phyloP scores from a whole-genome alignment of 1,140 invertebrate genomes.

The Diabrotica undecimpunctata region DNA sequence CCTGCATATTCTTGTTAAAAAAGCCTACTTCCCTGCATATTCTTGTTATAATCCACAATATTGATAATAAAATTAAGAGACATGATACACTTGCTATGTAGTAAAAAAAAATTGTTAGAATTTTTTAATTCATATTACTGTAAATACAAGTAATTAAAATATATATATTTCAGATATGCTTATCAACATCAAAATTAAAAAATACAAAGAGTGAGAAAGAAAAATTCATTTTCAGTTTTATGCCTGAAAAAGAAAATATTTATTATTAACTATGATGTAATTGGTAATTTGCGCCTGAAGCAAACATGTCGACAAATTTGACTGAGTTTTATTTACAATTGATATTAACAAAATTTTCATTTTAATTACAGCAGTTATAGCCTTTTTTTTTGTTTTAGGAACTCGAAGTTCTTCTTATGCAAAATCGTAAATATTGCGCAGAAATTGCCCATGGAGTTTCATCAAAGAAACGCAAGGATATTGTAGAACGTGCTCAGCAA shows the following conservation, averaged over 20 bases:
- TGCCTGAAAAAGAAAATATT: neutral
- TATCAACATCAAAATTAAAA: too few relatives aligned
- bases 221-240: too few relatives aligned
- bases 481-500: conserved; percentile 95
- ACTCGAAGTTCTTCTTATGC: conserved; percentile 97
- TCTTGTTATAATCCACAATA: too few relatives aligned
- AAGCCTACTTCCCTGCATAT: too few relatives aligned
- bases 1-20: too few relatives aligned
- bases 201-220: too few relatives aligned
- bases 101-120: too few relatives aligned
- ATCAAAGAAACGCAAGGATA: conserved; percentile 91
- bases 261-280: conserved; percentile 38
- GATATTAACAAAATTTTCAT: neutral
- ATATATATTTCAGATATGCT: too few relatives aligned
- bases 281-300: conserved; percentile 47
- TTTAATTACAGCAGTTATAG: neutral
- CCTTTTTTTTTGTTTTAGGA: conserved; percentile 65
- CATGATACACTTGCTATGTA: too few relatives aligned
- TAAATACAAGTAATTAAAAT: too few relatives aligned
- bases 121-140: too few relatives aligned
- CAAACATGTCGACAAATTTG: conserved; percentile 34
- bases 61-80: too few relatives aligned
- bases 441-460: conserved; percentile 97
- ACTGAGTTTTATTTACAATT: conserved; percentile 26
- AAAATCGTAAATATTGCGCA: conserved; percentile 94